Conservation (phyloP, 2,113 vertebrate species). For the Colossoma macropomum region DNA sequence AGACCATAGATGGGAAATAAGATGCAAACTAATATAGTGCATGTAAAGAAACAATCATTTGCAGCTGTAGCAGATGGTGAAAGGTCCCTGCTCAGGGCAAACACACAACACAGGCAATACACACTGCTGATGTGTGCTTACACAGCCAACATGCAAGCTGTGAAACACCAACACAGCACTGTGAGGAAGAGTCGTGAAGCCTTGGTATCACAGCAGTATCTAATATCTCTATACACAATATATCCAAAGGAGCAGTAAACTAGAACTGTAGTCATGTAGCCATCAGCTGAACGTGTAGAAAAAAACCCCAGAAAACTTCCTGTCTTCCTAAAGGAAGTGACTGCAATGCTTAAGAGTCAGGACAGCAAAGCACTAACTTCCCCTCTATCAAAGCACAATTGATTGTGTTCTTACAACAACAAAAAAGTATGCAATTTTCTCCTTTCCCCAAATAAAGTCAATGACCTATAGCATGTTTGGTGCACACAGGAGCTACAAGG, state of each 20-base stretch:
- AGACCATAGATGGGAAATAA: background rate
- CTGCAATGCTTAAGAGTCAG: background rate
- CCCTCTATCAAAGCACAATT: background rate
- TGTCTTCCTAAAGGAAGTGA: background rate
- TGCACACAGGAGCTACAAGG: too few species aligned
- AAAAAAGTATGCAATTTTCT: background rate
- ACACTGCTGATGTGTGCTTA: background rate
- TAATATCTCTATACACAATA: background rate
- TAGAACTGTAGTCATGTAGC: background rate
- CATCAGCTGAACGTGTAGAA: background rate
- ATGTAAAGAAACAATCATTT: slow-evolving; percentile 7
- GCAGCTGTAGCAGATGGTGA: slow-evolving; percentile 3
- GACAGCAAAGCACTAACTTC: background rate
- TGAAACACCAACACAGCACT: background rate
- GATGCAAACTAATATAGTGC: background rate
- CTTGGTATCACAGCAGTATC: background rate
- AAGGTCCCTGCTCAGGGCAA: slow-evolving; percentile 13
- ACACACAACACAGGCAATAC: background rate
- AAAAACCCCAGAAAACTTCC: background rate
- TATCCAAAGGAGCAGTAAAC: background rate
- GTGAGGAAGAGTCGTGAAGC: background rate
- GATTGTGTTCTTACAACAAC: too few species aligned
- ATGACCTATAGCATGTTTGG: too few species aligned
- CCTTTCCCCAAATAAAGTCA: background rate
- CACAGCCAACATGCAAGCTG: background rate